Base-by-base conservation (phyloP, 2,888 invertebrate species). In the Idaea aversata region DNA sequence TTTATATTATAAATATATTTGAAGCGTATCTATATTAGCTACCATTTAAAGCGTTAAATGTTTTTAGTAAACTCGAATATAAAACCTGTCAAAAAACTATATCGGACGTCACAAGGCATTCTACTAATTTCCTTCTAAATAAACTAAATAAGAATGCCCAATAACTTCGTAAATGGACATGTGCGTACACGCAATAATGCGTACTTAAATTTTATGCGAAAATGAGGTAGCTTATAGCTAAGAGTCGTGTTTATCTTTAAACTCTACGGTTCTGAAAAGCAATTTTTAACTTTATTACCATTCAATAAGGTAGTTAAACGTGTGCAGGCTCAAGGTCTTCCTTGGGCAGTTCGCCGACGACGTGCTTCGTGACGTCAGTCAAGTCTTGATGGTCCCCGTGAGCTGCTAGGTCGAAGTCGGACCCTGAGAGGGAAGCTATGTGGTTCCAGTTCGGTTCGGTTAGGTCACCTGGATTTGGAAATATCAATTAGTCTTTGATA, bases 401-500 rank as follows among this genome's bases (percentile, higher is more conserved):
- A 6, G 95, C 89, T 63, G 95, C 93, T 67, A 95, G 88, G 84
- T 95, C 95, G 81, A 95, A 95, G 75, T 95, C 95, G 0, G 95
- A 94, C 63, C 94, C 94, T 0, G 95, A 94, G 38, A 95, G 82
- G 5, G 94, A 94, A 25, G 89, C 90, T 59, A 94, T 88, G 71
- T 93, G 90, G 78, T 94, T 92, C 94, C 94, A 94, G 64, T 87
- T 85, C 0, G 87, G 77, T 64, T 87, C 90, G 1, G 80, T 78
- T 10, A 76, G 70, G 15, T 86, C 83, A 72, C 82, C 86, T 85
- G 80, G 70, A 59, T 57, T 68, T 59, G 63, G 5, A 67, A 67
- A 7, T 10, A 6, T 5, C 60, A 69, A 10, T 71, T 67, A 69
- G 15, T 25, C 15, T 15, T 15, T 15, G 58, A n/a, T 58, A 7